Conservation (phyloP, 2,797 vertebrate species). For the Poecilia velifera region DNA sequence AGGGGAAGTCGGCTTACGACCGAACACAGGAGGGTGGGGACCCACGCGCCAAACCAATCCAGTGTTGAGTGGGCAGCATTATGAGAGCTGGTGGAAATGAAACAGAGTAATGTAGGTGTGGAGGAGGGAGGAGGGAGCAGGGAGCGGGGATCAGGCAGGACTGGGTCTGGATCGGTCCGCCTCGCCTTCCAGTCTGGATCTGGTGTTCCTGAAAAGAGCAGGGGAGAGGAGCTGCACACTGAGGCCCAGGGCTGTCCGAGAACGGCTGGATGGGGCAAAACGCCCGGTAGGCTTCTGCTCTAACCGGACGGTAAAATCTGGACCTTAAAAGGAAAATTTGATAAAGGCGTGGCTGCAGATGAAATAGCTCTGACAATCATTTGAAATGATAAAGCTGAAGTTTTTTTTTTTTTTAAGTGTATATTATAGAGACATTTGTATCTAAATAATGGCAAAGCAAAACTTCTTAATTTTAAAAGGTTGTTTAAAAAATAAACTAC, state of each 20-base stretch:
- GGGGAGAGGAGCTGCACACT: slow-evolving; percentile 62
- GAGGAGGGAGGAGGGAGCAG: background rate
- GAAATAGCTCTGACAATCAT: slow-evolving; percentile 1
- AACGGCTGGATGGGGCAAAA: background rate
- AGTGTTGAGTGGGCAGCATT: slow-evolving; percentile 69
- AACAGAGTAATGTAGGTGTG: slow-evolving; percentile 53
- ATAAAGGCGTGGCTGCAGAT: background rate
- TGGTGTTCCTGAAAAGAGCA: slow-evolving; percentile 65
- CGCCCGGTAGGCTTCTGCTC: background rate
- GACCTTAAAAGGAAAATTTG: background rate
- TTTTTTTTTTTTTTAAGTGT: background rate
- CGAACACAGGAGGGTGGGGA: slow-evolving; percentile 60
- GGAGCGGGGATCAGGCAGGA: background rate
- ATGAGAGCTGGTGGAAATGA: slow-evolving; percentile 57
- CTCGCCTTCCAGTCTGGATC: slow-evolving; percentile 59
- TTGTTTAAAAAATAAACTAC: background rate
- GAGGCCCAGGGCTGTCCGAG: slow-evolving; percentile 25
- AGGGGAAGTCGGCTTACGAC: slow-evolving; percentile 33
- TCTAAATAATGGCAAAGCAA: background rate
- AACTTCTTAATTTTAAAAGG: background rate
- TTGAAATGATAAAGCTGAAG: background rate
- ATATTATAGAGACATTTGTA: background rate
- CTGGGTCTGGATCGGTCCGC: slow-evolving; percentile 13
- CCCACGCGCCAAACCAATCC: slow-evolving; percentile 84
- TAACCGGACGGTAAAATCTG: background rate